Conservation (phyloP, 2,797 vertebrate species). For the Meda fulgida region DNA sequence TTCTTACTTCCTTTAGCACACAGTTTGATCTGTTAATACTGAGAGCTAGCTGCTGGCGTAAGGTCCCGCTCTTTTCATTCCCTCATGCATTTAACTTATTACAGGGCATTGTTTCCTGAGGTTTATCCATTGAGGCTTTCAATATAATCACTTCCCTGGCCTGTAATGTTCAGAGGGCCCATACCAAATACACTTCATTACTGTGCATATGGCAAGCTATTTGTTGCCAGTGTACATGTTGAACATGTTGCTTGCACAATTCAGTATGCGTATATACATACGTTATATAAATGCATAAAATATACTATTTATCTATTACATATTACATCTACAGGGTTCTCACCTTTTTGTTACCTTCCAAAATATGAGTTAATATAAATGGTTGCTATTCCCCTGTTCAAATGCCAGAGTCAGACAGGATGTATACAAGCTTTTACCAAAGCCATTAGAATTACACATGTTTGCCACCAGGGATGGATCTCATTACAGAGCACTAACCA, state of each 20-base stretch:
- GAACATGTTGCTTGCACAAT: background rate
- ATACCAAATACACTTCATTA: slow-evolving; percentile 31
- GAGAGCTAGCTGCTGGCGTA: slow-evolving; percentile 53
- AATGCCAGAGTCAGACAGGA: background rate
- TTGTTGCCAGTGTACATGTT: slow-evolving; percentile 6
- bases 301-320: background rate
- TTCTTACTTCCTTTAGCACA: slow-evolving; percentile 61
- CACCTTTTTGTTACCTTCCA: background rate
- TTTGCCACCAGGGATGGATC: slow-evolving; percentile 5
- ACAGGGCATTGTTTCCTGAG: slow-evolving; percentile 38
- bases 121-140: slow-evolving; percentile 46
- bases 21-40: slow-evolving; percentile 63
- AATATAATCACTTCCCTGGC: slow-evolving; percentile 37
- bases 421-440: background rate
- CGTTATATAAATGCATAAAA: background rate
- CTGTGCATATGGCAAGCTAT: background rate
- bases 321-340: background rate
- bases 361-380: background rate
- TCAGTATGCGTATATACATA: background rate
- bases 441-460: slow-evolving; percentile 13
- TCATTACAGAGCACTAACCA: slow-evolving; percentile 33
- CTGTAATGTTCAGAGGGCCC: slow-evolving; percentile 1
- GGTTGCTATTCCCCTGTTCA: background rate
- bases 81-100: slow-evolving; percentile 49
- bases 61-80: slow-evolving; percentile 43